Conservation (phyloP, 2,797 vertebrate genomes). For the Columba guinea region DNA sequence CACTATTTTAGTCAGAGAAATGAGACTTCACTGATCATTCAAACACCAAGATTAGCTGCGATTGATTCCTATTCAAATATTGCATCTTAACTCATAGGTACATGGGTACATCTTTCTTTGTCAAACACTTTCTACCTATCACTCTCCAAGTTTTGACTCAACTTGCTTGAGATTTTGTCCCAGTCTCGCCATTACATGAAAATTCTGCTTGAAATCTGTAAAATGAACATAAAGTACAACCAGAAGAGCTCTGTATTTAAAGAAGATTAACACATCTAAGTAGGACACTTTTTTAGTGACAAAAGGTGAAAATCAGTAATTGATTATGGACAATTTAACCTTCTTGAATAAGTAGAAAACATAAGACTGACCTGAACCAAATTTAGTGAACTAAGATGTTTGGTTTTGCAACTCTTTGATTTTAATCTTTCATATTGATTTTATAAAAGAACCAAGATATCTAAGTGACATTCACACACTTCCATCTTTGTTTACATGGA, state of each 20-base stretch:
- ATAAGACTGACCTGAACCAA: background rate
- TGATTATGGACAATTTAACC: background rate
- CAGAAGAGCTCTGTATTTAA: background rate
- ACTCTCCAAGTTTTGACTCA: background rate
- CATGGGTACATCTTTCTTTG: background rate
- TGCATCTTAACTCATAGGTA: background rate
- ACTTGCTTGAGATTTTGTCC: background rate
- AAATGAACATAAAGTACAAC: background rate
- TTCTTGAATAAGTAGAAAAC: background rate
- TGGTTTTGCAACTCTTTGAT: background rate
- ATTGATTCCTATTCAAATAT: slow-evolving; percentile 2
- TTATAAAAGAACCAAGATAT: background rate
- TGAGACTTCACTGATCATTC: background rate
- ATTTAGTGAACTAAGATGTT: background rate
- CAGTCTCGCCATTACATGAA: background rate
- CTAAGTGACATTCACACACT: background rate
- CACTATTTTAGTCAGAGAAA: background rate
- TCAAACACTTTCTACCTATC: background rate
- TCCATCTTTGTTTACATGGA: background rate
- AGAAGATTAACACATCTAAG: background rate
- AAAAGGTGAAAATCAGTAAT: background rate
- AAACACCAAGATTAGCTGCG: background rate
- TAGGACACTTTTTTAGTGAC: background rate
- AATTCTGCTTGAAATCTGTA: background rate
- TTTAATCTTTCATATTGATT: background rate